Percentiles rank a stretch among this genome's conserved stretches.
These are phyloP conservation scores for Oryctolagus cuniculus DNA, from an alignment of 2,113 vertebrate genomes.

Conservation along the genomic window DNA sequence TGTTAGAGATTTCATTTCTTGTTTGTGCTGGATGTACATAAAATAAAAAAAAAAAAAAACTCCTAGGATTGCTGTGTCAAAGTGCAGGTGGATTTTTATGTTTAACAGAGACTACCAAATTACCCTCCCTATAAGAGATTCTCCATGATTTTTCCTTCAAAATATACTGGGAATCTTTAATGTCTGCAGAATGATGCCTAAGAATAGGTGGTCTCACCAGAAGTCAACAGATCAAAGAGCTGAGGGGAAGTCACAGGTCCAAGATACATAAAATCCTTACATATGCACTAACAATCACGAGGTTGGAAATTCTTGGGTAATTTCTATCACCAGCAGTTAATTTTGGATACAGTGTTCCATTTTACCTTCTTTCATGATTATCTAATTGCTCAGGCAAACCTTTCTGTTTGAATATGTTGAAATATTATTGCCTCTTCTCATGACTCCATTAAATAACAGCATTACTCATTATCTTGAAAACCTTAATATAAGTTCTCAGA, in stretches of 20 bases:
- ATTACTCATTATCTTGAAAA: conserved; percentile 31
- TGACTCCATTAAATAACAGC: background rate
- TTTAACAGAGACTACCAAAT: conserved; percentile 5
- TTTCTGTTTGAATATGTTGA: background rate
- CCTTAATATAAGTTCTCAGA: conserved; percentile 2
- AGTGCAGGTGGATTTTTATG: background rate
- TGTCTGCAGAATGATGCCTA: background rate
- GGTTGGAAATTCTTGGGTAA: background rate
- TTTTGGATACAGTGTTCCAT: background rate
- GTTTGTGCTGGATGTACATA: background rate
- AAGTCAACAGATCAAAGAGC: conserved; percentile 31
- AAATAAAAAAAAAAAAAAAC: too few species aligned
- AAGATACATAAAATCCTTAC: background rate
- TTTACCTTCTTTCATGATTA: background rate
- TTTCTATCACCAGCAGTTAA: background rate
- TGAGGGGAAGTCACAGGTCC: background rate
- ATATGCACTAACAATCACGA: background rate
- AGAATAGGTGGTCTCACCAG: background rate
- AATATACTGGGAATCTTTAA: background rate
- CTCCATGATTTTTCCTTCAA: background rate
- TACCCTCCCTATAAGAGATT: background rate
- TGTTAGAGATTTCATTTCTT: background rate
- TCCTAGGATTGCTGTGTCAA: background rate
- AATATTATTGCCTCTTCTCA: background rate
- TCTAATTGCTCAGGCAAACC: background rate